Evolutionary conservation across 2,113 vertebrate species (phyloP).

Genomic region (Geothlypis trichas): DNA sequence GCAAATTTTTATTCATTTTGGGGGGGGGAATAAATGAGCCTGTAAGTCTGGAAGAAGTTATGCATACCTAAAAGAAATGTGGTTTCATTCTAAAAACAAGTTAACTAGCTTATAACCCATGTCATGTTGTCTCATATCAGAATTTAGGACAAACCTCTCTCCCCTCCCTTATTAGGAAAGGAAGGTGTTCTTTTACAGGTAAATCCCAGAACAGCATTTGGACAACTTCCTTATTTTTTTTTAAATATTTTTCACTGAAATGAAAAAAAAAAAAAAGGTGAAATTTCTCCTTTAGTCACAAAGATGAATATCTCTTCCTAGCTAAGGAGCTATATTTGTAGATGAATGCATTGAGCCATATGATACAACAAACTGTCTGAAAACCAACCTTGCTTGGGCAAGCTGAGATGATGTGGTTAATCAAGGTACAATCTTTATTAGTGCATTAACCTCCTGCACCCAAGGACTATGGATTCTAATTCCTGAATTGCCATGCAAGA

Average conservation of each 20-base stretch:
- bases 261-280: background rate
- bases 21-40: background rate
- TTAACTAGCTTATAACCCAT: background rate
- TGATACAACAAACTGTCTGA: constrained; percentile 39
- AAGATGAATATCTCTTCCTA: background rate
- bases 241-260: background rate
- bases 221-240: background rate
- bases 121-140: background rate
- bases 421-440: constrained; percentile 68
- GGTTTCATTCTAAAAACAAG: background rate
- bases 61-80: background rate
- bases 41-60: background rate
- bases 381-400: constrained; percentile 16
- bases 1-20: background rate
- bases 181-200: background rate
- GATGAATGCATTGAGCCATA: background rate
- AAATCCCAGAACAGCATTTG: background rate
- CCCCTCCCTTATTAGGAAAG: background rate
- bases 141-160: background rate
- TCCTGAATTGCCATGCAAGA: constrained; percentile 64
- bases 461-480: constrained; percentile 67
- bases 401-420: constrained; percentile 61
- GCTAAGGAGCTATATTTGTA: background rate
- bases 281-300: background rate
- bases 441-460: constrained; percentile 66